phyloP scores from a whole-genome alignment of 2,888 invertebrate genomes.

The Mythimna pallens region DNA sequence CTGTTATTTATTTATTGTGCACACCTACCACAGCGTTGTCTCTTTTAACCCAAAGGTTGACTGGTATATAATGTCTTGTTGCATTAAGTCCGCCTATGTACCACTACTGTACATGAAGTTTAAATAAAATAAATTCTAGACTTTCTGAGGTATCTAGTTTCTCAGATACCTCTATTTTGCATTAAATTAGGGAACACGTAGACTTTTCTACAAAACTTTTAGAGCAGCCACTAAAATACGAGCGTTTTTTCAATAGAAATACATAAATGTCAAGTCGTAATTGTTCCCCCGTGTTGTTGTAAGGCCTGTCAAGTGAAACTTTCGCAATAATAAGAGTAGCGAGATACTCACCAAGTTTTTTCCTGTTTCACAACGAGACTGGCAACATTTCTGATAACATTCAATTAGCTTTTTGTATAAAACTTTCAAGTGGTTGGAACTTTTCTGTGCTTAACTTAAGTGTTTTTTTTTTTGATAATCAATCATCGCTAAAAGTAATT shows the following conservation, averaged over 20 bases:
- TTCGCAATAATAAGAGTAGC: slow-evolving; percentile 82
- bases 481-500: slow-evolving; percentile 36
- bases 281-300: slow-evolving; percentile 71
- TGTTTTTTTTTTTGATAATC: slow-evolving; percentile 36
- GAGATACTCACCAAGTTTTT: slow-evolving; percentile 73
- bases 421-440: slow-evolving; percentile 60
- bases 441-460: slow-evolving; percentile 32
- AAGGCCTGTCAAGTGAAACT: slow-evolving; percentile 75
- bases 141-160: neutral
- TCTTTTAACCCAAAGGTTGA: too few relatives aligned
- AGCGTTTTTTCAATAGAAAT: slow-evolving; percentile 58
- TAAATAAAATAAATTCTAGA: too few relatives aligned
- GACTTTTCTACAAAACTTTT: neutral
- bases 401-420: slow-evolving; percentile 78
- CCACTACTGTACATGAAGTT: too few relatives aligned
- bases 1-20: too few relatives aligned
- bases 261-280: slow-evolving; percentile 73
- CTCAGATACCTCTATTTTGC: neutral
- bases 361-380: slow-evolving; percentile 70
- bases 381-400: slow-evolving; percentile 79
- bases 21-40: too few relatives aligned
- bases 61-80: too few relatives aligned
- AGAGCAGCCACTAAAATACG: slow-evolving; percentile 2
- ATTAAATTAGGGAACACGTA: neutral
- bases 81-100: too few relatives aligned